These are phyloP conservation scores for Gonatopus flavifemur DNA, from an alignment of 1,140 invertebrate genomes.

Conservation along the genomic window DNA sequence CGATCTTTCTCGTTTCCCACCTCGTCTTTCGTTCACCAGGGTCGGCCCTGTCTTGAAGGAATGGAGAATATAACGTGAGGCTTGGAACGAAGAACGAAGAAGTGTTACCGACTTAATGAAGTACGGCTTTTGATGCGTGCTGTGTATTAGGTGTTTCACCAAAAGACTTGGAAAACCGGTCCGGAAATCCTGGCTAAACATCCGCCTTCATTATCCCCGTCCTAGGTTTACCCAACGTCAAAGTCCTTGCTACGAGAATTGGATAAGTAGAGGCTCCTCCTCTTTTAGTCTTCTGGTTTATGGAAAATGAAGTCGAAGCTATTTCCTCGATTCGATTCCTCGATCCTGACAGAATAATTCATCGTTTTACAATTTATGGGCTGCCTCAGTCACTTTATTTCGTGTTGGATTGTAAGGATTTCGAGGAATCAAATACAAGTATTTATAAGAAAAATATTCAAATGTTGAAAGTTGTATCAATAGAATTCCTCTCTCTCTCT, in stretches of 20 bases:
- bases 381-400: too few species aligned
- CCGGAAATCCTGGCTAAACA: slow-evolving; percentile 45
- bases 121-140: slow-evolving; percentile 55
- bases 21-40: slow-evolving; percentile 4
- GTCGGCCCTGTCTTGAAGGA: slow-evolving; percentile 19
- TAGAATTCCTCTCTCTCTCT: too few species aligned
- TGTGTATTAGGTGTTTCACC: slow-evolving; percentile 19
- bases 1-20: slow-evolving; percentile 19
- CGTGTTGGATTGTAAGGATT: too few species aligned
- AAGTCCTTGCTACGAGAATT: slow-evolving; percentile 16
- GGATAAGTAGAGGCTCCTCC: background rate
- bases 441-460: too few species aligned
- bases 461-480: too few species aligned
- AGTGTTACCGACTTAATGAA: slow-evolving; percentile 59
- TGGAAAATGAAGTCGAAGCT: too few species aligned
- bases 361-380: too few species aligned
- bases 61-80: slow-evolving; percentile 27
- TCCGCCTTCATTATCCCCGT: slow-evolving; percentile 45
- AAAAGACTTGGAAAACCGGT: slow-evolving; percentile 9
- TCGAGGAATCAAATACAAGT: too few species aligned
- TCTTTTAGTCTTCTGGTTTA: too few species aligned
- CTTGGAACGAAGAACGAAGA: too few species aligned
- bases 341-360: too few species aligned
- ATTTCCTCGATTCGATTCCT: too few species aligned
- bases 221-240: slow-evolving; percentile 32